Evolutionary conservation across 2,888 invertebrate species (phyloP).

Genomic region (Brachypalpus laphriformis): DNA sequence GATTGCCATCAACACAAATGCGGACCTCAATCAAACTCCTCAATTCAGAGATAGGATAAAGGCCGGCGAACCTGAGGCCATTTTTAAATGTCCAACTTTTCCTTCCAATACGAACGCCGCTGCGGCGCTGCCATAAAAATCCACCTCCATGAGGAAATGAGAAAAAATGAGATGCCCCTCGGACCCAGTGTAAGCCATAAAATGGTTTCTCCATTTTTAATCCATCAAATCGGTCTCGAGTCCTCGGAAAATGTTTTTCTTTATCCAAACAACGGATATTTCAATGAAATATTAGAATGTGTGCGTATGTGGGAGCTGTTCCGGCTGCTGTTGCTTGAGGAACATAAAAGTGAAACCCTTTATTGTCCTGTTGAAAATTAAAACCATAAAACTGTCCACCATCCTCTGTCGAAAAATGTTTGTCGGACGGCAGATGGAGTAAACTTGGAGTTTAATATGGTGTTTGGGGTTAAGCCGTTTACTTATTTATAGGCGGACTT

Average conservation of each 20-base stretch:
- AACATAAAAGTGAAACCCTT: conserved; percentile 65
- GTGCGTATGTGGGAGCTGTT: background rate
- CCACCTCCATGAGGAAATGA: background rate
- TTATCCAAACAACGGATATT: conserved; percentile 15
- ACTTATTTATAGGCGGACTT: conserved; percentile 55
- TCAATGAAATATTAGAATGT: conserved; percentile 30
- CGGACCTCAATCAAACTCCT: conserved; percentile 51
- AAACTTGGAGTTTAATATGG: conserved; percentile 24
- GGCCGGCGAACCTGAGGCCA: conserved; percentile 37
- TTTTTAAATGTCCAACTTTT: conserved; percentile 26
- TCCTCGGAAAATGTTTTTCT: conserved; percentile 21
- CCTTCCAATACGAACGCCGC: background rate
- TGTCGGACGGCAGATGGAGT: background rate
- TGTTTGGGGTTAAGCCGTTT: conserved; percentile 55
- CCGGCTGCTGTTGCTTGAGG: background rate
- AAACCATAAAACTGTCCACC: conserved; percentile 69
- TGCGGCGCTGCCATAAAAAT: conserved; percentile 10
- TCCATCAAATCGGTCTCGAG: conserved; percentile 66
- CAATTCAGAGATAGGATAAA: conserved; percentile 34
- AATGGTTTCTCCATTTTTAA: conserved; percentile 59
- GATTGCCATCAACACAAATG: conserved; percentile 39
- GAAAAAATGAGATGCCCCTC: background rate
- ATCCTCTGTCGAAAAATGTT: conserved; percentile 1
- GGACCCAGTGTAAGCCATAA: conserved; percentile 25
- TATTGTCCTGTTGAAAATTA: conserved; percentile 73